A percentile compares a stretch with the other conserved stretches of the same genome.
These are phyloP conservation scores for Emydoidea blandingii DNA, from an alignment of 2,797 vertebrate genomes.

Conservation along the genomic window DNA sequence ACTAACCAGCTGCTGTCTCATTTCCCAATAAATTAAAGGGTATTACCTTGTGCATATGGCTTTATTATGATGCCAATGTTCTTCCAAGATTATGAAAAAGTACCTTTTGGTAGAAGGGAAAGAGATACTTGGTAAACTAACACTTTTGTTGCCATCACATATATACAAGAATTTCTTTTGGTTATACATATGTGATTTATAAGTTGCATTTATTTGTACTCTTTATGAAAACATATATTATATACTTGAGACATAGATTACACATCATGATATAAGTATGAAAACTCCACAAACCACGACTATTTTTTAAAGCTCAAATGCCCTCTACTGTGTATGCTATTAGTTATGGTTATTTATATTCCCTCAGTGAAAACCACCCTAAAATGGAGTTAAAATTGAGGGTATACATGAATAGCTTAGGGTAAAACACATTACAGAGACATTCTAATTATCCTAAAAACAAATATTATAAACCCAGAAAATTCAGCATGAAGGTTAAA, in stretches of 20 bases:
- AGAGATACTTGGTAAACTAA: neutral
- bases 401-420: accelerated
- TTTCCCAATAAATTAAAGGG: slow-evolving; percentile 45
- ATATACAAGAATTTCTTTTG: neutral
- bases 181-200: neutral
- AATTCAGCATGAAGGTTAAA: neutral
- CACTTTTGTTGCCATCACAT: neutral
- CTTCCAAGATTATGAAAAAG: slow-evolving; percentile 22
- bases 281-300: neutral
- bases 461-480: neutral
- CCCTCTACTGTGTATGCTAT: neutral
- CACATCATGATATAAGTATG: neutral
- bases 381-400: neutral
- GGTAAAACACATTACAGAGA: neutral
- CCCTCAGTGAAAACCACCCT: neutral
- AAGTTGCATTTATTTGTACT: neutral
- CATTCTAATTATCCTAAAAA: neutral
- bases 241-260: neutral
- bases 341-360: neutral
- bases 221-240: neutral
- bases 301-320: neutral
- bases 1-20: slow-evolving; percentile 4
- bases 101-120: neutral
- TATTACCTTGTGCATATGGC: slow-evolving; percentile 30
- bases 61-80: slow-evolving; percentile 34